A percentile compares a stretch with the other conserved stretches of the same genome.
Conservation (phyloP, 2,888 invertebrate genomes). For the Hecatera dysodea region DNA sequence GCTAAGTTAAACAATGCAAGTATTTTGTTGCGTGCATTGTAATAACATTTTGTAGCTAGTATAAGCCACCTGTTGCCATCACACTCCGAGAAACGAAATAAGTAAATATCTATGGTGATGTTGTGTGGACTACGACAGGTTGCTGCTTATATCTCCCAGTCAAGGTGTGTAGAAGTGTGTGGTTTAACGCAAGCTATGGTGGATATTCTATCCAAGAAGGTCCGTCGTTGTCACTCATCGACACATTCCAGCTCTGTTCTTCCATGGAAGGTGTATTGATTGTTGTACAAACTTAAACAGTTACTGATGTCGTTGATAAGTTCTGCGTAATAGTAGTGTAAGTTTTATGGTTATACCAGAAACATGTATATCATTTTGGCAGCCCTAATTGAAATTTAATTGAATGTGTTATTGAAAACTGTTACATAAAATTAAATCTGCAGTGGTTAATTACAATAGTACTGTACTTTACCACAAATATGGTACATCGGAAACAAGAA, state of each 20-base stretch:
- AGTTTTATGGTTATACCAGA: conserved; percentile 69
- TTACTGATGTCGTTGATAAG: conserved; percentile 48
- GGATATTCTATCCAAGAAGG: conserved; percentile 13
- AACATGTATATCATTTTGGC: conserved; percentile 86
- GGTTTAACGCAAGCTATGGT: conserved; percentile 20
- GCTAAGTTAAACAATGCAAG: conserved; percentile 23
- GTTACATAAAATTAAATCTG: conserved; percentile 44
- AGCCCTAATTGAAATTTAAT: conserved; percentile 82
- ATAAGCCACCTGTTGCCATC: conserved; percentile 27
- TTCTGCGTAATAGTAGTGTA: conserved; percentile 47
- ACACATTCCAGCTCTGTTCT: conserved; percentile 5
- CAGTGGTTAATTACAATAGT: conserved; percentile 43
- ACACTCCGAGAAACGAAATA: conserved; percentile 41
- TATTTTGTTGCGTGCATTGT: conserved; percentile 17
- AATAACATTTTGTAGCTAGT: conserved; percentile 10
- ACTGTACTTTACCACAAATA: conserved; percentile 52
- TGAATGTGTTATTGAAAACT: conserved; percentile 60
- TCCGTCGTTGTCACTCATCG: conserved; percentile 12
- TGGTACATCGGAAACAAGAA: conserved; percentile 52
- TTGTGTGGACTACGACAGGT: conserved; percentile 33
- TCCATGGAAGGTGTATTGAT: conserved; percentile 20
- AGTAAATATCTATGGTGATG: conserved; percentile 37
- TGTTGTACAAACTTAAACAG: conserved; percentile 35
- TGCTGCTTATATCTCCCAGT: conserved; percentile 18
- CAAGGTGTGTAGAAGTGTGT: conserved; percentile 29